Base-by-base conservation (phyloP, 1,140 invertebrate species). In the Tenebrio molitor region DNA sequence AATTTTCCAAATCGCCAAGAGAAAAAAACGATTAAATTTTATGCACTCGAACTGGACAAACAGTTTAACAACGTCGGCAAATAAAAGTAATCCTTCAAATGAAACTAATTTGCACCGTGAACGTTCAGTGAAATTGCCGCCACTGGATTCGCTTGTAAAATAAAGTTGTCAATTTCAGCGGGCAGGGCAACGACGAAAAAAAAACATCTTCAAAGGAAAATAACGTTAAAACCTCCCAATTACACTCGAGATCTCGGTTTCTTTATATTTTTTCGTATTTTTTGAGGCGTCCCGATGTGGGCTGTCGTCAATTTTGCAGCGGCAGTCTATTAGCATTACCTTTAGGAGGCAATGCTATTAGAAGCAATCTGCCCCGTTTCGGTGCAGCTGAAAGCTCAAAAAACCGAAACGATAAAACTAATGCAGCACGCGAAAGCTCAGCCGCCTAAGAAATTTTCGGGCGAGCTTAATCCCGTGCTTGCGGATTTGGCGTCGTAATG, bases 281-380 rank as follows among this genome's bases (percentile, higher is more conserved):
- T 39, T 39, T 39, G n/a, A n/a, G n/a, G n/a, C 2, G n/a, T 39
- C 36, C 12, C 2, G 12, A 5, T 39, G 36, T 39, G 12, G 12
- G 36, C 36, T 12, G 36, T 39, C 36, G 36, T 39, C 36, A 39
- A 39, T 39, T 39, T 12, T 39, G 36, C 36, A 39, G 36, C 10
- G n/a, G 36, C 36, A 39, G 36, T 39, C 36, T 39, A 39, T 39
- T 39, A 39, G 36, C 6, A 39, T 2, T 12, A n/a, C n/a, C n/a
- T n/a, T n/a, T n/a, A n/a, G n/a, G n/a, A n/a, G n/a, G n/a, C n/a
- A n/a, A n/a, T n/a, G n/a, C n/a, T n/a, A n/a, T n/a, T n/a, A n/a
- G n/a, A n/a, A n/a, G n/a, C n/a, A 39, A 39, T 39, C 36, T n/a
- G 36, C 36, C n/a, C 36, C 12, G 36, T 39, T 39, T 12, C 36